A percentile compares a stretch with the other conserved stretches of the same genome.
Evolutionary conservation across 2,888 invertebrate genomes (phyloP).

Genomic region (Lasioglossum figueresi): DNA sequence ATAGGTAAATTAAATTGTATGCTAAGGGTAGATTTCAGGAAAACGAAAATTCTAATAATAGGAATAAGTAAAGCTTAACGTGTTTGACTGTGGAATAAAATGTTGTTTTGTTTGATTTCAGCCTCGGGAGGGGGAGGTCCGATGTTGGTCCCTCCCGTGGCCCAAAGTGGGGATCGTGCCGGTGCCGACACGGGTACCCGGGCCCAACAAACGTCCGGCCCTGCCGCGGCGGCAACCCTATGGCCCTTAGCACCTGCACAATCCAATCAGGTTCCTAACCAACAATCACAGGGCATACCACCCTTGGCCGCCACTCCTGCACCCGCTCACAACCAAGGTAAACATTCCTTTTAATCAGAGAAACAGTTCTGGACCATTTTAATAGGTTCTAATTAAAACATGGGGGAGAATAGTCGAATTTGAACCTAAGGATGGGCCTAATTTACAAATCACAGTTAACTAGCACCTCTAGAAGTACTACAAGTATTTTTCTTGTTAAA

Average conservation of each 20-base stretch:
- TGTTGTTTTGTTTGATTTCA: conserved; percentile 65
- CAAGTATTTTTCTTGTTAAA: too few species aligned
- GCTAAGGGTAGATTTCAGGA: background rate
- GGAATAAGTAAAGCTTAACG: background rate
- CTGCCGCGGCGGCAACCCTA: conserved; percentile 80
- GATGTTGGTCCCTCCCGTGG: conserved; percentile 83
- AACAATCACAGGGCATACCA: conserved; percentile 80
- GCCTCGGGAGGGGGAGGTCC: conserved; percentile 84
- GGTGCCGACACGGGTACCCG: conserved; percentile 83
- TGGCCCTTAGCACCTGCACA: conserved; percentile 84
- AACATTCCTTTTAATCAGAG: background rate
- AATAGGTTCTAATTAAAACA: background rate
- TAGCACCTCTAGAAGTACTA: background rate
- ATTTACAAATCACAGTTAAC: too few species aligned
- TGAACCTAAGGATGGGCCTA: background rate
- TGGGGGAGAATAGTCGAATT: background rate
- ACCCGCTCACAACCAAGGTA: conserved; percentile 81
- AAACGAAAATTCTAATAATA: background rate
- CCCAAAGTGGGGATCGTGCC: conserved; percentile 80
- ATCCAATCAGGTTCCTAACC: conserved; percentile 79
- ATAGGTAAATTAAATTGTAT: background rate
- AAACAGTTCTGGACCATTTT: background rate
- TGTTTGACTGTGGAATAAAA: background rate
- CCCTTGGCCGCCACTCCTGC: conserved; percentile 80
- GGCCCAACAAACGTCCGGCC: conserved; percentile 80